phyloP scores from a whole-genome alignment of 2,888 invertebrate species.

The Amblyteles armatorius region DNA sequence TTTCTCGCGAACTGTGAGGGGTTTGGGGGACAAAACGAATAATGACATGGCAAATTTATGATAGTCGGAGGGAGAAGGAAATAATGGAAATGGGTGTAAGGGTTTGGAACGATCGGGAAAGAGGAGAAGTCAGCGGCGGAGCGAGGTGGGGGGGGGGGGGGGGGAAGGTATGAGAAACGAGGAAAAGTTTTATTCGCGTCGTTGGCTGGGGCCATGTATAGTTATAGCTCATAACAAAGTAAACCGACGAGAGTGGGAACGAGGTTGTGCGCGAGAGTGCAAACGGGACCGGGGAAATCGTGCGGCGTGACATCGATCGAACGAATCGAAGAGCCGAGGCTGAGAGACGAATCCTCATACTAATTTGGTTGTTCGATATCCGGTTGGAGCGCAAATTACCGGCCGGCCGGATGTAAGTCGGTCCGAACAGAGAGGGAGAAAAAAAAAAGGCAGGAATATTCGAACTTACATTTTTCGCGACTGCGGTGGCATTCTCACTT shows the following conservation, averaged over 20 bases:
- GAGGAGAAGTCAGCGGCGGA: not conserved
- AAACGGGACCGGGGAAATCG: constrained; percentile 21
- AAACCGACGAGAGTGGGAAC: not conserved
- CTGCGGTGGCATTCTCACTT: not conserved
- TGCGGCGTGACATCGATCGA: constrained; percentile 34
- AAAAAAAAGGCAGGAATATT: not conserved
- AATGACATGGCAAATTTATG: constrained; percentile 34
- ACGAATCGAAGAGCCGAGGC: constrained; percentile 24
- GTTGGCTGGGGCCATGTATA: not conserved
- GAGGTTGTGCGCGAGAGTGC: not conserved
- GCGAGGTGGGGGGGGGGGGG: too few relatives aligned
- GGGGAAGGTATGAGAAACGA: not conserved
- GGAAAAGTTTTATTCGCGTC: constrained; percentile 44
- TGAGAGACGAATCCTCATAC: constrained; percentile 39
- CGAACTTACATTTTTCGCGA: not conserved
- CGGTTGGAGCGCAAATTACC: constrained; percentile 35
- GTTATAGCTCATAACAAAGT: not conserved
- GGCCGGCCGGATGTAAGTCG: constrained; percentile 3
- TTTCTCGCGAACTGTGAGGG: constrained; percentile 25
- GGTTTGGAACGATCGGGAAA: not conserved
- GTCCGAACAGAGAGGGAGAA: not conserved
- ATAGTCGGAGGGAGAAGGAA: constrained; percentile 12
- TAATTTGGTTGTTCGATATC: constrained; percentile 39
- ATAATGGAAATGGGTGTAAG: not conserved
- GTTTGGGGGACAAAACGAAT: constrained; percentile 2